Conservation (phyloP, 2,113 vertebrate genomes). For the Dasyurus viverrinus region DNA sequence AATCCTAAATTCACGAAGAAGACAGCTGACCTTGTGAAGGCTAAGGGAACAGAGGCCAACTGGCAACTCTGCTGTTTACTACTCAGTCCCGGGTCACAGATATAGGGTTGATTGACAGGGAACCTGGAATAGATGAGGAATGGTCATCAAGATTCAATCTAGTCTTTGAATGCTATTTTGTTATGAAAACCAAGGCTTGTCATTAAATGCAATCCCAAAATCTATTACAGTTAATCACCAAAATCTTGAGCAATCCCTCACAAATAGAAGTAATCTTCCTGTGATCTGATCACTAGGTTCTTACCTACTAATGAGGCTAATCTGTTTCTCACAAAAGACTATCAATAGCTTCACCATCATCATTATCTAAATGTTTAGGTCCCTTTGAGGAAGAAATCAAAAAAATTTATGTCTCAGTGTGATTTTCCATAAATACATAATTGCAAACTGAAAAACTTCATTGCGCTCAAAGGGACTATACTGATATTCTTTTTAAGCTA, state of each 20-base stretch:
- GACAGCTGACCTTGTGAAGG: background rate
- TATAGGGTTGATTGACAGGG: background rate
- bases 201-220: background rate
- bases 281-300: background rate
- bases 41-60: background rate
- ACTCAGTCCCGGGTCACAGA: background rate
- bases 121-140: background rate
- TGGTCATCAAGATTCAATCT: background rate
- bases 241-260: background rate
- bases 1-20: background rate
- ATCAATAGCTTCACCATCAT: background rate
- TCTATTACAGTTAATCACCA: background rate
- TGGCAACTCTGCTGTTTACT: background rate
- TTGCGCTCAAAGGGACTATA: background rate
- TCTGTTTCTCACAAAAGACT: background rate
- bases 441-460: conserved; percentile 22
- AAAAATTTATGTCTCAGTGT: background rate
- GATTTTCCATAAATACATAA: background rate
- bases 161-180: background rate
- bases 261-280: background rate
- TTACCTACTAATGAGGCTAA: background rate
- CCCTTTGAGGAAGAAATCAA: conserved; percentile 21
- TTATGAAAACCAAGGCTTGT: conserved; percentile 18
- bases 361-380: background rate
- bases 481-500: background rate